phyloP scores from a whole-genome alignment of 1,140 invertebrate genomes.

The Musca vetustissima region DNA sequence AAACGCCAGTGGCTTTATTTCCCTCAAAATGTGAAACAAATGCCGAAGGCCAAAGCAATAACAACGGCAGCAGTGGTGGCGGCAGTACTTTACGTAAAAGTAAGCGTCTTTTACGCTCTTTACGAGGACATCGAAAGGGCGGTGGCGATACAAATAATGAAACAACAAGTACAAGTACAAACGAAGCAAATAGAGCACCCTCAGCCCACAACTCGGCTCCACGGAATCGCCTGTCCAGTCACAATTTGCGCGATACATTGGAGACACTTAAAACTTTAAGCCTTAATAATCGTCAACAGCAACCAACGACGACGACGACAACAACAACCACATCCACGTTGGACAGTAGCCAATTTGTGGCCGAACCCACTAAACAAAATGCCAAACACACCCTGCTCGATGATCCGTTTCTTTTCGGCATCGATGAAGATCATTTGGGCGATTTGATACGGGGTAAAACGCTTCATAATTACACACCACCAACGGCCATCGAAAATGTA shows the following conservation, averaged over 20 bases:
- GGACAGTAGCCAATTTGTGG: background rate
- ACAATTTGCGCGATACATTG: background rate
- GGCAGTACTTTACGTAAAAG: conserved; percentile 37
- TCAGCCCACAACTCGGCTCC: background rate
- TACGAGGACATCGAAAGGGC: conserved; percentile 41
- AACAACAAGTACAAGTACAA: background rate
- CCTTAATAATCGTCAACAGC: conserved; percentile 8
- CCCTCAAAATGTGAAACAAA: conserved; percentile 38
- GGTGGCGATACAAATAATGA: conserved; percentile 25
- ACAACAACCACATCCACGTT: background rate
- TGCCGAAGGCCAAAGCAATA: background rate
- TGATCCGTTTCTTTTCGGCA: conserved; percentile 54
- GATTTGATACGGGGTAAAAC: conserved; percentile 45
- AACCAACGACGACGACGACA: background rate
- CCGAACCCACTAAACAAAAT: conserved; percentile 43
- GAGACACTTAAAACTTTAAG: conserved; percentile 11
- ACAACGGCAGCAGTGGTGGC: background rate
- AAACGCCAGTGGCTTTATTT: conserved; percentile 41
- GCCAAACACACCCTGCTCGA: conserved; percentile 51
- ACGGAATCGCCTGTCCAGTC: too few relatives aligned
- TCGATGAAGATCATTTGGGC: conserved; percentile 50
- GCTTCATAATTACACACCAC: conserved; percentile 28
- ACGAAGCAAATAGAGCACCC: background rate
- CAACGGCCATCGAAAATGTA: conserved; percentile 41
- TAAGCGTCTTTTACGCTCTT: conserved; percentile 48